phyloP scores from a whole-genome alignment of 2,113 vertebrate genomes.

The Tympanuchus pallidicinctus region DNA sequence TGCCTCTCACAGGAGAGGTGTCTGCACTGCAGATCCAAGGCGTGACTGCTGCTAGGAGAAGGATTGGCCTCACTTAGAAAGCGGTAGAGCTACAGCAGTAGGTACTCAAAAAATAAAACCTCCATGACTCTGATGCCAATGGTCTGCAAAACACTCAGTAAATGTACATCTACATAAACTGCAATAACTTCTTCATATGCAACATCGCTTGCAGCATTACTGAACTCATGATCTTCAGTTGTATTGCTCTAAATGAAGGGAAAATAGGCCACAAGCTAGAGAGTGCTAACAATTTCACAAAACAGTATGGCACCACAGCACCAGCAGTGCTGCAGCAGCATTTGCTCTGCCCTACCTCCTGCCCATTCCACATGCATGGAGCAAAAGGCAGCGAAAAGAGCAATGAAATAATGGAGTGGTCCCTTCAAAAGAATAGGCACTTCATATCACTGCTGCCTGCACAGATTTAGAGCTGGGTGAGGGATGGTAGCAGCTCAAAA shows the following conservation, averaged over 20 bases:
- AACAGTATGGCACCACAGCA: background rate
- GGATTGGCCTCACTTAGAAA: background rate
- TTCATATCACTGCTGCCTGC: background rate
- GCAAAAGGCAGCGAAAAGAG: background rate
- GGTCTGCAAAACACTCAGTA: background rate
- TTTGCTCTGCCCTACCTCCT: background rate
- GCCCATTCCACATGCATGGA: background rate
- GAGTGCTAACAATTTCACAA: background rate
- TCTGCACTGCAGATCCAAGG: background rate
- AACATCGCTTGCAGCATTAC: background rate
- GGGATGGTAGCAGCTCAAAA: background rate
- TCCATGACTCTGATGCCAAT: background rate
- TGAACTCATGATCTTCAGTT: background rate
- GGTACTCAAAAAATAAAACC: background rate
- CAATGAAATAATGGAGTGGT: background rate
- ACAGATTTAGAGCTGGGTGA: background rate
- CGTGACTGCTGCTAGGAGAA: background rate
- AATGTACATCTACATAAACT: background rate
- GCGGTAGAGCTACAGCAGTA: background rate
- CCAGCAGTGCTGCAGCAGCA: fast-evolving
- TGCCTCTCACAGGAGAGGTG: background rate
- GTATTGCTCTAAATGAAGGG: background rate
- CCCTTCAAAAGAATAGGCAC: background rate
- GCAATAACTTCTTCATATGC: background rate
- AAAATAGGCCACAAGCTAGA: fast-evolving